A percentile compares a stretch with the other conserved stretches of the same genome.
These are phyloP conservation scores for Limnephilus lunatus DNA, from an alignment of 2,888 invertebrate genomes.

Conservation along the genomic window DNA sequence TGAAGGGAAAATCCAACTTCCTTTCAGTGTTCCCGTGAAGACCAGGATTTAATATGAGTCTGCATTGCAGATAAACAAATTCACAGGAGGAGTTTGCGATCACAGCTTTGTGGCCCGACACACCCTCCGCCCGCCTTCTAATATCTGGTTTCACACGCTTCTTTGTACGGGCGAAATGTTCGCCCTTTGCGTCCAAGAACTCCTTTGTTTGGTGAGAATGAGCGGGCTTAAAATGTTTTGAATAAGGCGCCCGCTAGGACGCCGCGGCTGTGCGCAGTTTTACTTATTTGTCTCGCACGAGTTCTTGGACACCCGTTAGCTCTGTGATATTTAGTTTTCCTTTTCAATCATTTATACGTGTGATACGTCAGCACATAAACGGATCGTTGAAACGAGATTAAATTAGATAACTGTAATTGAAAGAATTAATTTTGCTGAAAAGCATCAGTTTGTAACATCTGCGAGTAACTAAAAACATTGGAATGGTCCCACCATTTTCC, in stretches of 20 bases:
- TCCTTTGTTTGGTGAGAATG: slow-evolving; percentile 13
- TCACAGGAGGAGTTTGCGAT: slow-evolving; percentile 28
- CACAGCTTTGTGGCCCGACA: slow-evolving; percentile 10
- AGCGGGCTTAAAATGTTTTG: not conserved
- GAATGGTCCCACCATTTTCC: not conserved
- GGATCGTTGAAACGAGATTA: not conserved
- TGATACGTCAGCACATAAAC: no score
- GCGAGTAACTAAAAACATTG: not conserved
- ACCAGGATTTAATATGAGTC: slow-evolving; percentile 36
- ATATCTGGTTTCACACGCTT: slow-evolving; percentile 54
- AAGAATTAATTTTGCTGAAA: not conserved
- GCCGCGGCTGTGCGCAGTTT: not conserved
- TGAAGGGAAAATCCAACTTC: not conserved
- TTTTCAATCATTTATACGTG: not conserved
- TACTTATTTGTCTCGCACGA: not conserved
- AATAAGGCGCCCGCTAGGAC: not conserved
- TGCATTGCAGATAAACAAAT: slow-evolving; percentile 42
- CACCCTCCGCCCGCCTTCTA: slow-evolving; percentile 25
- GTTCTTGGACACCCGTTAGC: not conserved
- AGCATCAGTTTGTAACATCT: not conserved
- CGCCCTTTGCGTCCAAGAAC: slow-evolving; percentile 18
- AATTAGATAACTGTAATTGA: not conserved
- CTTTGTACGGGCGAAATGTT: slow-evolving; percentile 8
- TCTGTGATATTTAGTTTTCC: not conserved
- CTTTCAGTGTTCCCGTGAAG: slow-evolving; percentile 1